Evolutionary conservation across 2,113 vertebrate genomes (phyloP), one percentile per base, ranked within the genome.

Genomic region (Drymodes brunneopygia): DNA sequence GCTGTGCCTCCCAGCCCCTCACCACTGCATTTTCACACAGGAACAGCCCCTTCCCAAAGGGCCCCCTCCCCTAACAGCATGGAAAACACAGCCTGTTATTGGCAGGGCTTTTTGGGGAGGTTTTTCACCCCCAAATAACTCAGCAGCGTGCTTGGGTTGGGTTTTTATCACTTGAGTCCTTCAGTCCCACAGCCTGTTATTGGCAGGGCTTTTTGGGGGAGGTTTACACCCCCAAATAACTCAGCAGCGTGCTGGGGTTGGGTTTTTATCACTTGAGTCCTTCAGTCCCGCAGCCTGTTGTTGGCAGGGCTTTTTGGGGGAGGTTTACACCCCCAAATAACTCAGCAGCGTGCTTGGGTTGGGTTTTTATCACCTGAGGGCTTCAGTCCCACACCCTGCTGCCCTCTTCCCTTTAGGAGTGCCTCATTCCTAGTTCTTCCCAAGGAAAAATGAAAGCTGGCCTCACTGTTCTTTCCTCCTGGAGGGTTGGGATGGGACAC

Each of bases 1-100:
- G 84, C 84, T 86, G 84, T 90, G 96, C 96, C 97, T 98, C 93
- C 96, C 97, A 95, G 97, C 95, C 94, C 95, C 70, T 15, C 95
- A 88, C 97, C 94, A 95, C 97, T 95, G 97, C 9, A 91, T 97
- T 92, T 95, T 93, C 96, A 90, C 91, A 86, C 72, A 96, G 95
- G 71, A 96, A 95, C 40, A 66, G 96, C 79, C 95, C 93, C 92
- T 97, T 92, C 60, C 84, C 87, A 81, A 88, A 86, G 88, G 44
- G 90, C 78, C 97, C 79, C 94, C 95, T 86, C n/a, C n/a, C n/a
- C 58, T 57, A 22, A 62, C 89, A 78, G 54, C 14, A 69, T 83
- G 91, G 92, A 95, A 92, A 97, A 88, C 77, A 48, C 4, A 22
- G 71, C 66, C 77, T 29, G 10, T 7, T 5, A 0, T 5, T 27